phyloP scores from a whole-genome alignment of 2,113 vertebrate genomes.

The Leptocoma aspasia region DNA sequence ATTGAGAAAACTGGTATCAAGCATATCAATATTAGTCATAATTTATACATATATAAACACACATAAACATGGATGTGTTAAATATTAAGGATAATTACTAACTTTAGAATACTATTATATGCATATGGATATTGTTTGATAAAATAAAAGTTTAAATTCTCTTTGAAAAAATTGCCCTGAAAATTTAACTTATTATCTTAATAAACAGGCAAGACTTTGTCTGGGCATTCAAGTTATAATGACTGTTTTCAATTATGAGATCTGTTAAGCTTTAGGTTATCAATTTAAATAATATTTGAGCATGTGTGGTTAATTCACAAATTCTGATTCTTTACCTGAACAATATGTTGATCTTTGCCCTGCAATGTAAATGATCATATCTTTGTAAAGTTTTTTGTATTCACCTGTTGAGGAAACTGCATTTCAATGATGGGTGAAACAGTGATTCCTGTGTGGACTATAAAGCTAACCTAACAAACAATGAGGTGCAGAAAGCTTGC shows the following conservation, averaged over 20 bases:
- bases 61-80: background rate
- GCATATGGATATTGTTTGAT: background rate
- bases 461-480: background rate
- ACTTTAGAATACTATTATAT: background rate
- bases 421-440: background rate
- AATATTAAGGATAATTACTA: background rate
- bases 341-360: background rate
- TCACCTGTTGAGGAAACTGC: background rate
- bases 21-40: background rate
- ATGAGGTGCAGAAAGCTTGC: background rate
- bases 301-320: background rate
- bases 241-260: background rate
- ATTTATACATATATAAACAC: background rate
- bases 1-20: background rate
- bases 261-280: background rate
- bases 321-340: background rate
- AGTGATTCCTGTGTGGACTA: background rate
- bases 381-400: background rate
- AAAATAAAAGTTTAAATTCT: background rate
- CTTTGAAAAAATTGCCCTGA: background rate
- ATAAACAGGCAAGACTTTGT: background rate
- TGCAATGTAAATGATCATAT: background rate
- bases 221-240: background rate
- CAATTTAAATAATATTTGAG: background rate
- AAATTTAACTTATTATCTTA: background rate